Evolutionary conservation across 2,113 vertebrate genomes (phyloP).

Genomic region (Gnathonemus longibarbis): DNA sequence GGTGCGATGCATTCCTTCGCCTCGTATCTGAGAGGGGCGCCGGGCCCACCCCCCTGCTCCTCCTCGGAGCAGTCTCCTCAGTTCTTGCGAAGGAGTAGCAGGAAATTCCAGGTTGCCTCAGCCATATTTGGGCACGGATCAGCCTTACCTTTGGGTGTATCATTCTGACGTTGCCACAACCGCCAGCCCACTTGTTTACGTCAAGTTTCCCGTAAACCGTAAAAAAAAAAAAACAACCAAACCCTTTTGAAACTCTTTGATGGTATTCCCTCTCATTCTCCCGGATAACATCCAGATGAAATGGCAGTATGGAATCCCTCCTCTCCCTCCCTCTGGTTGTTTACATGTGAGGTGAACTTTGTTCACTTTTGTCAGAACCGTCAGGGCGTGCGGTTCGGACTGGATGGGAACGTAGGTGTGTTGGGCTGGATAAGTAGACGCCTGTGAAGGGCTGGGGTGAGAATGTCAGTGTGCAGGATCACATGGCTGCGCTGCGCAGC

Average conservation of each 20-base stretch:
- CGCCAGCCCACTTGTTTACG: background rate
- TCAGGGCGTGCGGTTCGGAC: background rate
- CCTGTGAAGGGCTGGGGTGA: background rate
- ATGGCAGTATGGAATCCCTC: background rate
- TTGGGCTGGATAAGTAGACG: background rate
- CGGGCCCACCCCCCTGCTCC: background rate
- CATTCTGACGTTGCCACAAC: background rate
- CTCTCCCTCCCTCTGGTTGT: background rate
- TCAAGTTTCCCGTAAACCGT: conserved; percentile 38
- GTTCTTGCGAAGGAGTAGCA: background rate
- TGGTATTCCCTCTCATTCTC: background rate
- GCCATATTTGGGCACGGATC: background rate
- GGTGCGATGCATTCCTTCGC: background rate
- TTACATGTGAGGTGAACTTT: background rate
- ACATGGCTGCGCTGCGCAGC: background rate
- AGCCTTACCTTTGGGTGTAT: background rate
- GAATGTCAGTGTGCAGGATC: background rate
- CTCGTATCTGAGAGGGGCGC: background rate
- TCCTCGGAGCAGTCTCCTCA: background rate
- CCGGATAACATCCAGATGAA: background rate
- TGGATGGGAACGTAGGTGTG: background rate
- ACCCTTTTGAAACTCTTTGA: background rate
- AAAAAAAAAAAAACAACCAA: background rate
- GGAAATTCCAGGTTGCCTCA: conserved; percentile 10
- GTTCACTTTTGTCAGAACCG: background rate